Evolutionary conservation across 2,888 invertebrate genomes (phyloP).

Genomic region (Chloroclysta siterata): DNA sequence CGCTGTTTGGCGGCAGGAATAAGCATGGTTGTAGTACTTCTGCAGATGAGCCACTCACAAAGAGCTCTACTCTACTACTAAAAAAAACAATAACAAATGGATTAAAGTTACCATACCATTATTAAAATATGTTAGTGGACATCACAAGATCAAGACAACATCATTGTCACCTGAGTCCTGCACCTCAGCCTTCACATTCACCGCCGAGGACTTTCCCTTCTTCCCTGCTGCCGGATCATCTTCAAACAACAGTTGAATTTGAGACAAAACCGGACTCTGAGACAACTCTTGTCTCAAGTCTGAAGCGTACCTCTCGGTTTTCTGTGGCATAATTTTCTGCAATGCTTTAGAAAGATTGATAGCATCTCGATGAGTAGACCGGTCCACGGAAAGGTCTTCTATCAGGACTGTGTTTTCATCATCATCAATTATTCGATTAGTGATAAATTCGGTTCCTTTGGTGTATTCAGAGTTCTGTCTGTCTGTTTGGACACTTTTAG

Average conservation of each 20-base stretch:
- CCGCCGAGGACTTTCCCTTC: not conserved
- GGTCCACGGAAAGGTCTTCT: not conserved
- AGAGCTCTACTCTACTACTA: too few species aligned
- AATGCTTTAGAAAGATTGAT: conserved; percentile 1
- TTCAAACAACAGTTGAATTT: not conserved
- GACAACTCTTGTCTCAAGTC: not conserved
- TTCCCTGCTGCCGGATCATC: not conserved
- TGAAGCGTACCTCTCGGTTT: not conserved
- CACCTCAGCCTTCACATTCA: not conserved
- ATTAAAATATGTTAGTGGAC: not conserved
- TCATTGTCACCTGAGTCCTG: conserved; percentile 1
- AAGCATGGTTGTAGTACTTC: too few species aligned
- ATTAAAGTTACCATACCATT: not conserved
- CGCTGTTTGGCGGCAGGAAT: too few species aligned
- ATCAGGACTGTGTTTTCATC: conserved; percentile 1
- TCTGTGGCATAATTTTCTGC: not conserved
- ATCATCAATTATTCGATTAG: not conserved
- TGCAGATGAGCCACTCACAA: too few species aligned
- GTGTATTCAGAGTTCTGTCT: not conserved
- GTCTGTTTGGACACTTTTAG: not conserved
- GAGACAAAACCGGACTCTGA: not conserved
- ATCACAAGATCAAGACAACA: not conserved
- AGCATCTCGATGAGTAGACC: not conserved
- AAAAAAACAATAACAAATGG: not conserved
- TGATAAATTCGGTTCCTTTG: not conserved